These are phyloP conservation scores for Drosophila melanosoma DNA, from an alignment of 2,888 invertebrate species.

Conservation along the genomic window DNA sequence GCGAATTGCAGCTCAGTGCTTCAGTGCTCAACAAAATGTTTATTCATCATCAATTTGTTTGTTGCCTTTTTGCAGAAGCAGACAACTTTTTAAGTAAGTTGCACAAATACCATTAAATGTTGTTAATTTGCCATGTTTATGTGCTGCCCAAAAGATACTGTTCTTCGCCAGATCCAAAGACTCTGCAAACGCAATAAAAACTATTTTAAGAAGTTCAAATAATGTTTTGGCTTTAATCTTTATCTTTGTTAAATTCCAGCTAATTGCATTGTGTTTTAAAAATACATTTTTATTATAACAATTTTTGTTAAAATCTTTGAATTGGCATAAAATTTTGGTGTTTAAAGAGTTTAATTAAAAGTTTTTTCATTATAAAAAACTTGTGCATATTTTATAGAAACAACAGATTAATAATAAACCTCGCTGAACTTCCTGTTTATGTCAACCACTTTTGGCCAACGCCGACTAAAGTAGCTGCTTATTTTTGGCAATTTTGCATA, in stretches of 20 bases:
- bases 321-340: neutral
- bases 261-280: neutral
- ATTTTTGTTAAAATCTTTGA: neutral
- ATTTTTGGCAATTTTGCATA: constrained; percentile 20
- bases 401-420: constrained; percentile 6
- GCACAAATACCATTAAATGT: constrained; percentile 14
- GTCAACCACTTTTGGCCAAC: neutral
- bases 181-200: neutral
- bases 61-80: constrained; percentile 31
- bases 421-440: neutral
- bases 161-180: neutral
- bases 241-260: neutral
- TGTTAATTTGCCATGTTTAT: constrained; percentile 26
- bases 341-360: neutral
- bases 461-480: neutral
- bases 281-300: neutral
- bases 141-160: constrained; percentile 1
- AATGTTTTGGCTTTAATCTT: too few species aligned
- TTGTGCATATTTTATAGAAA: neutral
- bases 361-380: neutral
- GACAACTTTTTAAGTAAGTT: constrained; percentile 33
- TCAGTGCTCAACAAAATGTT: constrained; percentile 57
- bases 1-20: constrained; percentile 6
- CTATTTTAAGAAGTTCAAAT: neutral
- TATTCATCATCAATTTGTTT: constrained; percentile 67